Base-by-base conservation (phyloP, 2,797 vertebrate genomes). In the Parambassis ranga region DNA sequence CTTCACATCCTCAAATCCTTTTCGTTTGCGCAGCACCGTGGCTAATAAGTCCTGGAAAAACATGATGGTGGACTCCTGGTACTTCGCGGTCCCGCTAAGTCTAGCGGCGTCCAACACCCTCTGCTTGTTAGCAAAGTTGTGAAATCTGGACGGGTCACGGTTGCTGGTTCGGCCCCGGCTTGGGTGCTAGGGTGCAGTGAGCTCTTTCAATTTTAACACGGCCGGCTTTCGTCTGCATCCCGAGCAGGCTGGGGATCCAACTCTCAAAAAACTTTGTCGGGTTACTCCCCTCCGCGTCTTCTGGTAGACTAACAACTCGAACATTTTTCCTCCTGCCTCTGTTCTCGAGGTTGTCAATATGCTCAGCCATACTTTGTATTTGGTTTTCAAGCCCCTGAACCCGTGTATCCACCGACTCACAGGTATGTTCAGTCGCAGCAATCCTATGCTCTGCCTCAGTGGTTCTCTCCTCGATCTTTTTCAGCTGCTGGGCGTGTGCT, bases 1-100 rank as follows among this genome's bases (percentile, higher is more conserved):
- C 10, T 57, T 70, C 13, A 56, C 36, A 20, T 51, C 37, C 3
- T 70, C 44, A 51, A 64, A 64, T n/a, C n/a, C 28, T 42, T 56
- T 70, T 14, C 44, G 31, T 22, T 41, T 56, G 28, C 10, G 10
- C 8, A 37, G 9, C 5, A 52, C 39, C 2, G 7, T 27, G 4
- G 41, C 41, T 11, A 55, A 65, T 15, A 46, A 20, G 35, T 55
- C 32, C 32, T 46, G 35, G 7, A 60, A 49, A 18, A 49, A 48
- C 35, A 49, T 39, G 27, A 60, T 24, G 32, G 2, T 8, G 1
- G 10, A 13, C 2, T 43, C 39, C 10, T 22, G 11, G 20, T 44
- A 37, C 13, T n/a, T 56, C 28, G 35, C 31, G 3, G 50, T 28
- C 16, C 50, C 8, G 16, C 26, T 39, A 10, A 27, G n/a, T 31